These are phyloP conservation scores for Armadillidium nasatum DNA, from an alignment of 1,140 invertebrate genomes.

Conservation along the genomic window DNA sequence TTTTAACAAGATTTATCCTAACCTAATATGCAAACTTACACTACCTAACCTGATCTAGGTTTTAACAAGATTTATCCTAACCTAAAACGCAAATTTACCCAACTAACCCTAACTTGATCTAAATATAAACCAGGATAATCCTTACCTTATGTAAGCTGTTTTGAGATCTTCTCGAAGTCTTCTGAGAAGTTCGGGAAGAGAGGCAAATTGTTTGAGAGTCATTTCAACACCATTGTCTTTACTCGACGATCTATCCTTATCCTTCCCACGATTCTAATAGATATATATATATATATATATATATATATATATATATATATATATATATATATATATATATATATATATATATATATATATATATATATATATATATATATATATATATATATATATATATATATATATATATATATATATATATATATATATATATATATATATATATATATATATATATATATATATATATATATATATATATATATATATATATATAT, in stretches of 20 bases:
- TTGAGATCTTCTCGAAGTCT: constrained; percentile 78
- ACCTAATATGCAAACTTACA: too few species aligned
- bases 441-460: constrained; percentile 19
- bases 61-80: too few species aligned
- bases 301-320: constrained; percentile 23
- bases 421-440: constrained; percentile 3
- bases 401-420: not conserved
- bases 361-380: too few species aligned
- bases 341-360: too few species aligned
- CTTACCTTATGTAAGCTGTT: constrained; percentile 78
- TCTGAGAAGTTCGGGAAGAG: constrained; percentile 77
- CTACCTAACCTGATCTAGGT: too few species aligned
- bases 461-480: constrained; percentile 22
- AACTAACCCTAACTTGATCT: too few species aligned
- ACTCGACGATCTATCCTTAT: constrained; percentile 49
- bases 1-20: too few species aligned
- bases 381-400: too few species aligned
- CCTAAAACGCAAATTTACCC: too few species aligned
- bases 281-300: constrained; percentile 2
- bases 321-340: constrained; percentile 24
- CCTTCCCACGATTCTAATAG: constrained; percentile 32
- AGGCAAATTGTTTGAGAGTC: constrained; percentile 77
- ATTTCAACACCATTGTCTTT: constrained; percentile 64
- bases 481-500: constrained; percentile 42
- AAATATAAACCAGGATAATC: not conserved